These are phyloP conservation scores for Amblyopsis hoosieri DNA, from an alignment of 2,797 vertebrate genomes.

Conservation along the genomic window DNA sequence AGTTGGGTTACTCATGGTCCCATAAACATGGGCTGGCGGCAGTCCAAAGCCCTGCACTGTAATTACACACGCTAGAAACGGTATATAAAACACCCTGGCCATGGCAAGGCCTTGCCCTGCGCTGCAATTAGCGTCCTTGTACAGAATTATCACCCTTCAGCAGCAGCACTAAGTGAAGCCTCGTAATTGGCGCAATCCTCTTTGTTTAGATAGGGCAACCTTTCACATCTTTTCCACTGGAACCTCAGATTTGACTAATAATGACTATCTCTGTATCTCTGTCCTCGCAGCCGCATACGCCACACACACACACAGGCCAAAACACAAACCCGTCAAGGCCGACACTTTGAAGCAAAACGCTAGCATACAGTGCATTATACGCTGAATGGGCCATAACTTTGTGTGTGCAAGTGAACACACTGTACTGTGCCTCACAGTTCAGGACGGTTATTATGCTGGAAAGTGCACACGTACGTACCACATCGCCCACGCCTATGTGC, in stretches of 20 bases:
- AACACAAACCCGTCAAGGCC: constrained; percentile 13
- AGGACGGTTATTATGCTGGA: constrained; percentile 44
- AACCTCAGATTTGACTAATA: constrained; percentile 39
- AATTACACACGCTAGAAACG: constrained; percentile 73
- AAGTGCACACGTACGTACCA: constrained; percentile 48
- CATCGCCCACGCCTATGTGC: constrained; percentile 56
- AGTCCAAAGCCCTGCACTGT: constrained; percentile 64
- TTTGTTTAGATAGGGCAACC: constrained; percentile 36
- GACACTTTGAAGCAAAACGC: constrained; percentile 3
- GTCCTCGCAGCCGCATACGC: constrained; percentile 31
- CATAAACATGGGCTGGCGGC: constrained; percentile 71
- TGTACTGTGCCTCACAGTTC: constrained; percentile 29
- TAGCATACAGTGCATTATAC: not conserved
- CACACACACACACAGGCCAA: constrained; percentile 18
- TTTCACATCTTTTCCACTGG: constrained; percentile 32
- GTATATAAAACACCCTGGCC: constrained; percentile 66
- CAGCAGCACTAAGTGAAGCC: constrained; percentile 41
- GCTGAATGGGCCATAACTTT: constrained; percentile 5
- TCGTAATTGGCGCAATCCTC: constrained; percentile 61
- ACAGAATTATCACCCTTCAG: constrained; percentile 67
- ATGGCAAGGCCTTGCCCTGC: constrained; percentile 46
- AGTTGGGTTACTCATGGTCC: constrained; percentile 72
- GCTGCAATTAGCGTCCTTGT: constrained; percentile 68
- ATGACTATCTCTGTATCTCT: constrained; percentile 35
- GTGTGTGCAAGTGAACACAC: constrained; percentile 41